A percentile compares a stretch with the other conserved stretches of the same genome.
Evolutionary conservation across 2,113 vertebrate genomes (phyloP).

Genomic region (Sturnus vulgaris): DNA sequence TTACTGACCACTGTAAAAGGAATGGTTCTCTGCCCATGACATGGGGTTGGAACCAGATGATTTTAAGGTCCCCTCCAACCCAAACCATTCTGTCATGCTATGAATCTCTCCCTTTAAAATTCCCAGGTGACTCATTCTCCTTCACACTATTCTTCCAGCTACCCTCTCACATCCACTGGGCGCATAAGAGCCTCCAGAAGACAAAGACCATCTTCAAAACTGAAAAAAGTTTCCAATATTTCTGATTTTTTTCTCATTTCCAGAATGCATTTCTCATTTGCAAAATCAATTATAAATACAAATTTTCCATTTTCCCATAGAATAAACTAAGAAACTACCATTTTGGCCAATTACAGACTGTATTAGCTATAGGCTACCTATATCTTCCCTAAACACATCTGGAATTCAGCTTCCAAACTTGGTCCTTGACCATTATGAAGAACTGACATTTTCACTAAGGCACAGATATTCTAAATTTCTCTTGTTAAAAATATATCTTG

Average conservation of each 20-base stretch:
- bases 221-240: not conserved
- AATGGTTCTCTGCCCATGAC: not conserved
- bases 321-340: not conserved
- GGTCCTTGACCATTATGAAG: not conserved
- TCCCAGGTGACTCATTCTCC: not conserved
- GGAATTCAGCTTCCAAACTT: not conserved
- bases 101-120: not conserved
- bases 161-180: not conserved
- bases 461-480: not conserved
- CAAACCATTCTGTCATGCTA: not conserved
- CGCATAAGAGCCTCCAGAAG: not conserved
- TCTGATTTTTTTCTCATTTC: not conserved
- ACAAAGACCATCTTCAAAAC: not conserved
- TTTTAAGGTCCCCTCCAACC: not conserved
- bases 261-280: not conserved
- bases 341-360: not conserved
- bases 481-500: not conserved
- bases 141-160: not conserved
- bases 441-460: not conserved
- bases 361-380: not conserved
- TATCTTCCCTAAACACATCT: not conserved
- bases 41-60: rapidly evolving
- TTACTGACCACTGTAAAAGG: not conserved
- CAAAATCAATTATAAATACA: not conserved
- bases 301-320: not conserved